Percentiles rank a stretch among this genome's conserved stretches.
These are phyloP conservation scores for Alloscopus bannaensis DNA, from an alignment of 2,888 invertebrate genomes.

Conservation along the genomic window DNA sequence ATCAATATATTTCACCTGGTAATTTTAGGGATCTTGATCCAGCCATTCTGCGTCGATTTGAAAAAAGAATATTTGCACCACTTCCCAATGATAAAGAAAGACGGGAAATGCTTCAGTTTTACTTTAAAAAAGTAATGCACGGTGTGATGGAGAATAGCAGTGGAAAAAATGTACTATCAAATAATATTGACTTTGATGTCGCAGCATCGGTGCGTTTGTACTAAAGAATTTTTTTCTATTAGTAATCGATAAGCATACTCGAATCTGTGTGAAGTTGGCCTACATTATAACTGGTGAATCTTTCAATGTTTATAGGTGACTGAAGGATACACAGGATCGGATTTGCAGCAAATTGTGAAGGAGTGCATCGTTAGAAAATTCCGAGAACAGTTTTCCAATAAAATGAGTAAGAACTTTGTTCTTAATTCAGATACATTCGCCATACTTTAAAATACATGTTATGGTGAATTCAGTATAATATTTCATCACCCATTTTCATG, in stretches of 20 bases:
- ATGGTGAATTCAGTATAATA: background rate
- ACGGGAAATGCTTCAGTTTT: slow-evolving; percentile 81
- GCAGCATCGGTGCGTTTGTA: slow-evolving; percentile 57
- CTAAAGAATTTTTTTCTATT: slow-evolving; percentile 18
- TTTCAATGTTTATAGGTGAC: slow-evolving; percentile 76
- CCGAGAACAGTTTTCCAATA: slow-evolving; percentile 58
- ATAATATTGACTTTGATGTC: slow-evolving; percentile 64
- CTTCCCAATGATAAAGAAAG: slow-evolving; percentile 84
- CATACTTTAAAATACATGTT: background rate
- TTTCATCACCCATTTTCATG: background rate
- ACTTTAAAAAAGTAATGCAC: slow-evolving; percentile 75
- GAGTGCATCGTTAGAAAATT: slow-evolving; percentile 84
- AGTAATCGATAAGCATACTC: too few species aligned
- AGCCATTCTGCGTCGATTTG: slow-evolving; percentile 90
- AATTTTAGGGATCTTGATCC: slow-evolving; percentile 86
- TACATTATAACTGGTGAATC: too few species aligned
- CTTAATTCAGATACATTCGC: background rate
- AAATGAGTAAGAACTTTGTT: slow-evolving; percentile 66
- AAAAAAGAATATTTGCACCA: slow-evolving; percentile 89
- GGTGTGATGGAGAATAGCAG: slow-evolving; percentile 74
- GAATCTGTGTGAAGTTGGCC: too few species aligned
- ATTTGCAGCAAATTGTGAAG: slow-evolving; percentile 90
- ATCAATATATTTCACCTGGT: too few species aligned
- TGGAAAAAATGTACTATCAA: slow-evolving; percentile 59
- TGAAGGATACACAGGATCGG: slow-evolving; percentile 90